A percentile compares a stretch with the other conserved stretches of the same genome.
Conservation (phyloP, 2,113 vertebrate genomes). For the Dunckerocampus dactyliophorus region DNA sequence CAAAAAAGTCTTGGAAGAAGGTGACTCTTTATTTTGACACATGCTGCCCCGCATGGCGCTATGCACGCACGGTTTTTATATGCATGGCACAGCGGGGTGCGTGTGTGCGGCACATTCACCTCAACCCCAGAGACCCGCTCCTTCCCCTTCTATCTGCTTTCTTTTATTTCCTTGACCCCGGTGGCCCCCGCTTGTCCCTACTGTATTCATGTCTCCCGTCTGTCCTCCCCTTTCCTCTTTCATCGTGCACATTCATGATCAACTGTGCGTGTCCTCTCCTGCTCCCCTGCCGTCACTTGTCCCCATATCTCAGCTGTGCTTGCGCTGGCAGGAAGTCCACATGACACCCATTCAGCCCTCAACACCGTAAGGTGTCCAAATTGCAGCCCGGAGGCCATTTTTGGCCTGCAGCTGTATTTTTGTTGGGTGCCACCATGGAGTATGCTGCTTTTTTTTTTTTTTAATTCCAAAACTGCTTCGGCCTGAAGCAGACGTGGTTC, state of each 20-base stretch:
- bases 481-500: slow-evolving; percentile 29
- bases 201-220: slow-evolving; percentile 22
- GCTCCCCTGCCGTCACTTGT: slow-evolving; percentile 12
- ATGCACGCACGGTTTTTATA: slow-evolving; percentile 18
- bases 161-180: slow-evolving; percentile 19
- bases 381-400: too few species aligned
- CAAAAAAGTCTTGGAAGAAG: too few species aligned
- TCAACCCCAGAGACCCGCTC: slow-evolving; percentile 10
- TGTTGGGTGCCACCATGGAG: too few species aligned
- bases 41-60: slow-evolving; percentile 9
- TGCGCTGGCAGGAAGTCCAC: slow-evolving; percentile 42
- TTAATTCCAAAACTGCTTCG: too few species aligned
- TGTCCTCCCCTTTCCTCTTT: slow-evolving; percentile 12
- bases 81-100: slow-evolving; percentile 38
- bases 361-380: slow-evolving; percentile 6
- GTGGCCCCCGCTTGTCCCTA: slow-evolving; percentile 11
- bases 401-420: too few species aligned
- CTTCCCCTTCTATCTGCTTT: slow-evolving; percentile 7
- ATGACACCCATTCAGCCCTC: slow-evolving; percentile 26
- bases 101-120: slow-evolving; percentile 10
- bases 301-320: slow-evolving; percentile 42
- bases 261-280: slow-evolving; percentile 25
- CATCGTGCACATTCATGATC: slow-evolving; percentile 21
- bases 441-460: too few species aligned
- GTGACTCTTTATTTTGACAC: slow-evolving; percentile 12